Percentiles rank a stretch among this genome's conserved stretches.
Evolutionary conservation across 2,888 invertebrate genomes (phyloP).

Genomic region (Tinea semifulvella): DNA sequence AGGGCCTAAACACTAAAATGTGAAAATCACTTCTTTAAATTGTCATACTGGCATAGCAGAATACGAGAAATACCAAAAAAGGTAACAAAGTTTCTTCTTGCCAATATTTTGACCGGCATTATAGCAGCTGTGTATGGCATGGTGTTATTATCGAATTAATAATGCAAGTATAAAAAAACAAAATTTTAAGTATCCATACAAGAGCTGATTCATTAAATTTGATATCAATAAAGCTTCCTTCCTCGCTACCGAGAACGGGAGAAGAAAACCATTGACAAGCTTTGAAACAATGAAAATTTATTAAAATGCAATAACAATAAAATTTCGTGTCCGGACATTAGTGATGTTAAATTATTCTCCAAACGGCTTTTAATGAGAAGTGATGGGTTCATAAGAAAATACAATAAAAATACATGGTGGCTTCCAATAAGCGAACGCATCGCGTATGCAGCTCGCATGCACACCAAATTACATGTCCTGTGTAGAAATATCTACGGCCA

Average conservation of each 20-base stretch:
- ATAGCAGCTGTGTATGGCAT: no score
- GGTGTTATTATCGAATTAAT: no score
- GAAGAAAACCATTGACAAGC: conserved; percentile 38
- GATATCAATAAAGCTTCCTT: conserved; percentile 40
- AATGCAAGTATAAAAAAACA: no score
- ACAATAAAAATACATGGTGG: conserved; percentile 25
- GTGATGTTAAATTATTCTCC: conserved; percentile 62
- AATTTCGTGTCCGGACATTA: conserved; percentile 64
- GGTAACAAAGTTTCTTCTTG: no score
- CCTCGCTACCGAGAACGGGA: conserved; percentile 48
- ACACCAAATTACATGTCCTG: conserved; percentile 55
- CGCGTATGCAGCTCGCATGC: conserved; percentile 51
- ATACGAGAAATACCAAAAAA: no score
- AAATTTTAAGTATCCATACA: no score
- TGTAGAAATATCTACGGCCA: conserved; percentile 44
- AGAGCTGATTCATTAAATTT: neutral
- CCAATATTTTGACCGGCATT: no score
- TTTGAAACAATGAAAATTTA: conserved; percentile 56
- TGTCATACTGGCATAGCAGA: no score
- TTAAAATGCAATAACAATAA: conserved; percentile 67
- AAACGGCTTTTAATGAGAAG: conserved; percentile 66
- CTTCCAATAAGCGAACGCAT: conserved; percentile 38
- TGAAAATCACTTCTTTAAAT: no score
- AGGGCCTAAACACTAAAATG: no score
- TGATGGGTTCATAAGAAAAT: conserved; percentile 66